These are phyloP conservation scores for Manis pentadactyla DNA, from an alignment of 2,797 vertebrate genomes.

Conservation along the genomic window DNA sequence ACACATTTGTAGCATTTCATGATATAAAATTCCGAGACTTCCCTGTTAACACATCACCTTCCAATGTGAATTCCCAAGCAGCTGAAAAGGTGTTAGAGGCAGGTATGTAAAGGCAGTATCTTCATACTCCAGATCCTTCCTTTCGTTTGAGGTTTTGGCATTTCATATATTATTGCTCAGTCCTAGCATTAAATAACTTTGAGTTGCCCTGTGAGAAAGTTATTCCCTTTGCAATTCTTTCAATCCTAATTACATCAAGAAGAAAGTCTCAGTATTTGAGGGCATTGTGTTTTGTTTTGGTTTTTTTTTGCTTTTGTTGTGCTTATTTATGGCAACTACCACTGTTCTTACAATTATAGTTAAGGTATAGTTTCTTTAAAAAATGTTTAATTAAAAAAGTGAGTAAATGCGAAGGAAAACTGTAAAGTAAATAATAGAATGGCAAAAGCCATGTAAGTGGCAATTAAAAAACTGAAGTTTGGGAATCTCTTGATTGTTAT, in stretches of 20 bases:
- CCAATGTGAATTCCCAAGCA: not conserved
- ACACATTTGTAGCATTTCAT: not conserved
- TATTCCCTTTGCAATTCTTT: not conserved
- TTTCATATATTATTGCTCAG: not conserved
- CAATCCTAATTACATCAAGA: not conserved
- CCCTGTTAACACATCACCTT: not conserved
- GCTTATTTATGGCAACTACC: not conserved
- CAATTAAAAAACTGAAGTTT: not conserved
- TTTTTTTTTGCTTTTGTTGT: not conserved
- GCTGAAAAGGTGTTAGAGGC: not conserved
- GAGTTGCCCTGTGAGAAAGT: not conserved
- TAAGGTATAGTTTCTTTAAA: not conserved
- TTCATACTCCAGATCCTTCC: not conserved
- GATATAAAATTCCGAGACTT: not conserved
- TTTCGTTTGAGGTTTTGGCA: not conserved
- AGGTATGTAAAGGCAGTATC: not conserved
- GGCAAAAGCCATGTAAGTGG: not conserved
- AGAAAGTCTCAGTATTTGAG: not conserved
- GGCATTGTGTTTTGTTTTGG: not conserved
- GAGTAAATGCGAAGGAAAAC: not conserved
- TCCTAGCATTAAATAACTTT: not conserved
- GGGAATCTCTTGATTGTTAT: not conserved
- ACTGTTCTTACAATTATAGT: not conserved
- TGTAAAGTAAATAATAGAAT: not conserved
- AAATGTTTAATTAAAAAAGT: conserved; percentile 24